phyloP scores from a whole-genome alignment of 2,888 invertebrate genomes.

The Psococerastis gibbosa region DNA sequence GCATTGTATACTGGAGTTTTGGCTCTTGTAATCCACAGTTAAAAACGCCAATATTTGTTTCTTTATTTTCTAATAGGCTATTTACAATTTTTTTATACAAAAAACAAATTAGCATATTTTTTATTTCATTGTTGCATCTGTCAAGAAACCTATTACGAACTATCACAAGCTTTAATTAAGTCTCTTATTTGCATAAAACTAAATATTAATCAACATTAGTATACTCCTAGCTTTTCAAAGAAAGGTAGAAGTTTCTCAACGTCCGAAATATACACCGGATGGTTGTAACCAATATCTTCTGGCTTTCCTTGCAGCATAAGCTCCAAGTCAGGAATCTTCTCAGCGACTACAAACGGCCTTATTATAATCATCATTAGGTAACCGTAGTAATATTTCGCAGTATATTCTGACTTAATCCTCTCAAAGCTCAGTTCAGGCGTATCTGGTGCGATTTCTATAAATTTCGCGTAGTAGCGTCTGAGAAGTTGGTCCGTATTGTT shows the following conservation, averaged over 20 bases:
- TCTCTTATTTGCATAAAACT: too few relatives aligned
- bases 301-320: background rate
- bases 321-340: background rate
- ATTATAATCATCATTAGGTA: background rate
- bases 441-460: background rate
- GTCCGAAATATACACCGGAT: background rate
- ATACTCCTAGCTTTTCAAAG: background rate
- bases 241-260: background rate
- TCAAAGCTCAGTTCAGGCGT: background rate
- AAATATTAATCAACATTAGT: too few relatives aligned
- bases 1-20: too few relatives aligned
- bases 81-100: too few relatives aligned
- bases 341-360: background rate
- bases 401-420: background rate
- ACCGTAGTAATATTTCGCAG: background rate
- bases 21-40: too few relatives aligned
- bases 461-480: background rate
- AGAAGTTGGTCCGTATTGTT: background rate
- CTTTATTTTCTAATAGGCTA: too few relatives aligned
- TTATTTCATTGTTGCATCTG: too few relatives aligned
- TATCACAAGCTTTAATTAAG: too few relatives aligned
- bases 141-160: too few relatives aligned
- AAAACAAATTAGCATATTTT: too few relatives aligned
- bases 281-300: background rate
- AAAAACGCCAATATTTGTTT: too few relatives aligned